Evolutionary conservation across 2,113 vertebrate genomes (phyloP).

Genomic region (Mandrillus leucophaeus): DNA sequence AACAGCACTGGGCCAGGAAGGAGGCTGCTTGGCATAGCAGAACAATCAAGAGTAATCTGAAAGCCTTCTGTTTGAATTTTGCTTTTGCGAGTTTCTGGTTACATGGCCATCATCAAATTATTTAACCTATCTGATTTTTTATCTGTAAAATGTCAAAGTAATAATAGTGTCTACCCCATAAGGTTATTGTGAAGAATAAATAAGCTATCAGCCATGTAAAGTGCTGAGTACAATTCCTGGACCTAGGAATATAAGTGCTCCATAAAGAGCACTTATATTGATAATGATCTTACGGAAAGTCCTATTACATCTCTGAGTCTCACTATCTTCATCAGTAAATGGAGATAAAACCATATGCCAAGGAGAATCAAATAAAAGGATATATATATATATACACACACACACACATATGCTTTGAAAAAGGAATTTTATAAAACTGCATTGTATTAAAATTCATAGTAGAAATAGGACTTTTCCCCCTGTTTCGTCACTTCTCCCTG

Average conservation of each 20-base stretch:
- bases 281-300: background rate
- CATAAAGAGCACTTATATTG: background rate
- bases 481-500: background rate
- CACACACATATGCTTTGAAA: background rate
- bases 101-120: background rate
- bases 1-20: background rate
- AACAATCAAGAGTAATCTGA: background rate
- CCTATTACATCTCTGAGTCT: background rate
- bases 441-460: background rate
- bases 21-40: background rate
- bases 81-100: conserved; percentile 1
- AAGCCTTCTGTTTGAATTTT: conserved; percentile 30
- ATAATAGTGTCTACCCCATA: background rate
- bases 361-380: background rate
- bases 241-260: background rate
- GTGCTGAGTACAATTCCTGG: background rate
- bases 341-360: background rate
- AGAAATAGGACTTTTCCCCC: background rate
- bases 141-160: conserved; percentile 39
- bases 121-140: background rate
- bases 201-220: background rate
- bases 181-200: background rate
- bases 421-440: background rate
- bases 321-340: background rate
- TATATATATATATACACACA: background rate